These are phyloP conservation scores for Caenorhabditis parvicauda DNA, from an alignment of 2,888 invertebrate species.

Conservation along the genomic window DNA sequence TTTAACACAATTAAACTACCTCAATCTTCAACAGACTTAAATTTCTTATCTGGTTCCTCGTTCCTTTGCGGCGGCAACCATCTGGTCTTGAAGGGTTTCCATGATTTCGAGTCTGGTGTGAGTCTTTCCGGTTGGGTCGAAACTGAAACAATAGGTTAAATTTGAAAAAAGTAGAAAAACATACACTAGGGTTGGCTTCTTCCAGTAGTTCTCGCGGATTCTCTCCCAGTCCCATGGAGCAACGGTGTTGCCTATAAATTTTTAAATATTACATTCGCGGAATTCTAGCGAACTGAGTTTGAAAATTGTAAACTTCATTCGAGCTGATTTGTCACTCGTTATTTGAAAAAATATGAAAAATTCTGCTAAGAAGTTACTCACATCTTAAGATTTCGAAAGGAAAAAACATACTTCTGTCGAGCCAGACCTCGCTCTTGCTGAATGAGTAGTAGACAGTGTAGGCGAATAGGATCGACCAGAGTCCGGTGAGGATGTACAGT, in stretches of 20 bases:
- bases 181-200: slow-evolving; percentile 46
- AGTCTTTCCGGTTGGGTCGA: slow-evolving; percentile 49
- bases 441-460: slow-evolving; percentile 49
- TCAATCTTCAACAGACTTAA: too few species aligned
- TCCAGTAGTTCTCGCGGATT: slow-evolving; percentile 56
- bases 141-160: slow-evolving; percentile 16
- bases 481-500: slow-evolving; percentile 42
- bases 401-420: slow-evolving; percentile 50
- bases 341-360: too few species aligned
- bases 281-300: too few species aligned
- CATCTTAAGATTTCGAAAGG: not conserved
- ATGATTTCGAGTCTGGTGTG: slow-evolving; percentile 53
- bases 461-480: slow-evolving; percentile 49
- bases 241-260: slow-evolving; percentile 37
- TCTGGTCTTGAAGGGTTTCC: slow-evolving; percentile 54
- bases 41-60: slow-evolving; percentile 48
- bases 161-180: not conserved
- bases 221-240: slow-evolving; percentile 61
- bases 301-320: too few species aligned
- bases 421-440: slow-evolving; percentile 56
- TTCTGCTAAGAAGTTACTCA: not conserved
- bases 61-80: slow-evolving; percentile 47
- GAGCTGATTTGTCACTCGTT: too few species aligned
- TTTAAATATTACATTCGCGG: too few species aligned
- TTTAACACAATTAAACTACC: too few species aligned